phyloP scores from a whole-genome alignment of 2,797 vertebrate genomes.

The Tadarida brasiliensis region DNA sequence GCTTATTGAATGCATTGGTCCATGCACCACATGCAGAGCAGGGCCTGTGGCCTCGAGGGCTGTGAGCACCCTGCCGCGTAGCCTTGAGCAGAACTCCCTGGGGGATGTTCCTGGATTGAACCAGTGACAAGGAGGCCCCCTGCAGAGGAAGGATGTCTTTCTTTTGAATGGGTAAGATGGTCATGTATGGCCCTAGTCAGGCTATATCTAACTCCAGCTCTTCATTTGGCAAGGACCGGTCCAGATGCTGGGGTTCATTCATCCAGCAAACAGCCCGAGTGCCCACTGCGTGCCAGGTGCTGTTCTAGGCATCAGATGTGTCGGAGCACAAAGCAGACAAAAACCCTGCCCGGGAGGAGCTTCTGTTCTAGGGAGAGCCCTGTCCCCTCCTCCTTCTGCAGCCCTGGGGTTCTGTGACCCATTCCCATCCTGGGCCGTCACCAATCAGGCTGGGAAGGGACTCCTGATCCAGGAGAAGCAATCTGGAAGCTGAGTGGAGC shows the following conservation, averaged over 20 bases:
- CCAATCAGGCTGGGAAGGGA: background rate
- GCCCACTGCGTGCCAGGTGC: background rate
- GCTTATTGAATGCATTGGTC: background rate
- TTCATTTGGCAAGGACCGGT: background rate
- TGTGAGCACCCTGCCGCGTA: accelerated
- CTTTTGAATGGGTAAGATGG: background rate
- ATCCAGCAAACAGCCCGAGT: background rate
- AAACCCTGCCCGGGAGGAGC: background rate
- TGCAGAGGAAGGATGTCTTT: background rate
- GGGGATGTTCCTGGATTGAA: background rate
- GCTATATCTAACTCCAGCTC: background rate
- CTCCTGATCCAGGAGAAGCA: background rate
- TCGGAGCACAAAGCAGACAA: background rate
- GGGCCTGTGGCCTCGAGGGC: background rate
- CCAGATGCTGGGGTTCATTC: background rate
- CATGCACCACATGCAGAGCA: background rate
- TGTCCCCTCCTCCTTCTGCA: background rate
- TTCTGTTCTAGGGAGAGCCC: background rate
- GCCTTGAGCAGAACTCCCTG: background rate
- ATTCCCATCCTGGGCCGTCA: background rate
- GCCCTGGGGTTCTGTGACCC: background rate
- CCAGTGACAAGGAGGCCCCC: background rate
- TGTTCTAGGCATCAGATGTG: background rate
- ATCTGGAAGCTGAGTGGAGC: background rate
- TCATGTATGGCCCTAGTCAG: background rate